Evolutionary conservation across 2,797 vertebrate species (phyloP).

Genomic region (Harpagifer antarcticus): DNA sequence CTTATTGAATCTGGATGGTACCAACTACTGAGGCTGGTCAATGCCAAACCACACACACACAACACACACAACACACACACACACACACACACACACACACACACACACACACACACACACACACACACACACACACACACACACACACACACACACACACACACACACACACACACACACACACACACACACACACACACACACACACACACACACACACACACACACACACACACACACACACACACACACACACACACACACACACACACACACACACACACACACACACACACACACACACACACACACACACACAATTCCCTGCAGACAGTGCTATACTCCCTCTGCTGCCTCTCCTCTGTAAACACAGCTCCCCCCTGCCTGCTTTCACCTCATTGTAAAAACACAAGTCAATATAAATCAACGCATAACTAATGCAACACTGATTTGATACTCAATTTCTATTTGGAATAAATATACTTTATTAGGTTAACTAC

Average conservation of each 20-base stretch:
- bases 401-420: conserved; percentile 13
- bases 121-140: background rate
- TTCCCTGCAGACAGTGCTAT: conserved; percentile 50
- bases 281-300: background rate
- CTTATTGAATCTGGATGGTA: background rate
- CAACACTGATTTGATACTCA: background rate
- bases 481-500: background rate
- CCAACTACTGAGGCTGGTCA: background rate
- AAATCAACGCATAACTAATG: background rate
- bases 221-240: background rate
- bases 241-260: background rate
- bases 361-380: conserved; percentile 77
- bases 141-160: background rate
- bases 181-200: background rate
- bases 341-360: conserved; percentile 78
- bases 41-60: background rate
- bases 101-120: background rate
- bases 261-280: background rate
- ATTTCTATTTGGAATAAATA: background rate
- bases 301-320: background rate
- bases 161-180: too few relatives aligned
- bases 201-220: conserved; percentile 1
- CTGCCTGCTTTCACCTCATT: conserved; percentile 36
- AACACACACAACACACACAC: too few relatives aligned
- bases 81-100: too few relatives aligned